Conservation (phyloP, 1,140 invertebrate genomes). For the Lysiphlebus fabarum region DNA sequence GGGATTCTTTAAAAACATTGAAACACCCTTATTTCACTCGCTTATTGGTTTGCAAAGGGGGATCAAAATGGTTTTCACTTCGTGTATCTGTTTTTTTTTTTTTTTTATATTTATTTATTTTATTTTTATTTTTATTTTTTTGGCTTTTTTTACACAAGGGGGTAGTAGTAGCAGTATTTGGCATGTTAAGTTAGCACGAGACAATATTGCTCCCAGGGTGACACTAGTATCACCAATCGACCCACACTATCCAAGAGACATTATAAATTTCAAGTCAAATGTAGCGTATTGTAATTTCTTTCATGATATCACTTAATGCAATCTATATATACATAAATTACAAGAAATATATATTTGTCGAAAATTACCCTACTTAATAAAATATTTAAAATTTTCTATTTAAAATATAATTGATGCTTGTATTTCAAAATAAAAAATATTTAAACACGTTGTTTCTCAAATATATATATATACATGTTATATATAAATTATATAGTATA, state of each 20-base stretch:
- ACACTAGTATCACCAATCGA: conserved; percentile 28
- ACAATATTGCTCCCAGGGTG: conserved; percentile 32
- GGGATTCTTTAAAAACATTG: conserved; percentile 17
- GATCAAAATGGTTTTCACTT: conserved; percentile 6
- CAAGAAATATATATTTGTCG: too few species aligned
- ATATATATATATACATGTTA: background rate
- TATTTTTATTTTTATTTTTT: too few species aligned
- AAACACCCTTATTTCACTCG: conserved; percentile 8
- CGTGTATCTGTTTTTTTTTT: conserved; percentile 5
- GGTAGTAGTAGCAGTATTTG: conserved; percentile 23
- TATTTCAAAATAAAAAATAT: too few species aligned
- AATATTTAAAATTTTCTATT: too few species aligned
- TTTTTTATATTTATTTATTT: too few species aligned
- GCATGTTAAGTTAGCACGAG: conserved; percentile 22
- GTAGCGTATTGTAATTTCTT: conserved; percentile 42
- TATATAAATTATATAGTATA: background rate
- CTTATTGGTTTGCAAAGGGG: conserved; percentile 16
- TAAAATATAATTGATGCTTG: too few species aligned
- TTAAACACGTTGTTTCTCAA: too few species aligned
- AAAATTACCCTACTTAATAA: too few species aligned
- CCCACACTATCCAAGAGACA: conserved; percentile 24
- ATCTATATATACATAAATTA: conserved; percentile 26
- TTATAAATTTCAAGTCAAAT: conserved; percentile 49
- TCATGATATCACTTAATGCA: conserved; percentile 42
- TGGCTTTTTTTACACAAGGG: background rate